Percentiles rank a stretch among this genome's conserved stretches.
phyloP scores from a whole-genome alignment of 2,797 vertebrate species.

The Echiichthys vipera region DNA sequence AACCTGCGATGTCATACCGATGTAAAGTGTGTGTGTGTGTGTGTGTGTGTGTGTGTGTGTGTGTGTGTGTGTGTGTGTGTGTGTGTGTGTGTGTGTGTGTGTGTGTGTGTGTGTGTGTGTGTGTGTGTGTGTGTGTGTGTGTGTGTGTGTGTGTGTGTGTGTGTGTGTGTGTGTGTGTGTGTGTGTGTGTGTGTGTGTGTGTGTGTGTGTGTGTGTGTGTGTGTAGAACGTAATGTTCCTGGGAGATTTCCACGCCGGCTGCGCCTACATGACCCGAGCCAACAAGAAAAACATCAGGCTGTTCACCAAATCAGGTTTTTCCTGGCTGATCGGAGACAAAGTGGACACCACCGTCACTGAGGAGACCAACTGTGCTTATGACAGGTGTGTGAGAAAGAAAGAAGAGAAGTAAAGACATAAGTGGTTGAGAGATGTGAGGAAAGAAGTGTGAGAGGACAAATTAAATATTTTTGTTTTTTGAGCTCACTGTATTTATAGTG shows the following conservation, averaged over 20 bases:
- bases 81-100: background rate
- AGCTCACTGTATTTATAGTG: background rate
- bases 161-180: background rate
- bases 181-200: conserved; percentile 13
- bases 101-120: background rate
- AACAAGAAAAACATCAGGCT: conserved; percentile 64
- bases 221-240: conserved; percentile 76
- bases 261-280: conserved; percentile 56
- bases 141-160: background rate
- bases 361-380: conserved; percentile 63
- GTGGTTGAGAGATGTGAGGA: no score
- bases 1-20: no score
- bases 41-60: background rate
- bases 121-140: background rate
- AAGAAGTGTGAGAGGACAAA: no score
- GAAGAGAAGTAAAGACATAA: no score
- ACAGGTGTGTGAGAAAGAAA: no score
- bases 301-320: conserved; percentile 51
- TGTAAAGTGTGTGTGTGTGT: background rate
- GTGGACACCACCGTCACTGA: conserved; percentile 67
- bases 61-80: background rate
- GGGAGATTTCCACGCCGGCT: conserved; percentile 77
- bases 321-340: conserved; percentile 72
- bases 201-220: conserved; percentile 20
- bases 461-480: no score